Evolutionary conservation across 2,888 invertebrate species (phyloP), one percentile per base, ranked within the genome.

Genomic region (Synanthedon andrenaeformis): DNA sequence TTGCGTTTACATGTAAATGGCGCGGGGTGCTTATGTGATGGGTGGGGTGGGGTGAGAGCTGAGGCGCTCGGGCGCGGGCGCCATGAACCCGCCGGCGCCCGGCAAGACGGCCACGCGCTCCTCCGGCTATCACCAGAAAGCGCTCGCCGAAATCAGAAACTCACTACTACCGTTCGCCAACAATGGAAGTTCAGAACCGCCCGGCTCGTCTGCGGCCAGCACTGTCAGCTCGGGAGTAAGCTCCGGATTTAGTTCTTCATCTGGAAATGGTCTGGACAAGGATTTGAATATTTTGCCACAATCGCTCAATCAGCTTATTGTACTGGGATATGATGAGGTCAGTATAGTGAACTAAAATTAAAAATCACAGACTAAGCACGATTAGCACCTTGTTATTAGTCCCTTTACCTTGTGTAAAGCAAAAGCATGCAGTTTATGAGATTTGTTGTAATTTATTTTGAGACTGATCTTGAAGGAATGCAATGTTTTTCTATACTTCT

Each of bases 51-150:
- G 88, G 85, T 88, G 85, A 86, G 79, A 75, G 69, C 77, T 79
- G 79, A 78, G 81, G 83, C 81, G 88, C 89, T 87, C 88, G 79
- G 82, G 80, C 80, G 79, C 76, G 79, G 83, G 89, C 88, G 89
- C 84, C 82, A 90, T 90, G 90, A 90, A 90, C 88, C 89, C 89
- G 80, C 89, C 89, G 82, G 89, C 89, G 81, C 87, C 88, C 84
- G 85, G 85, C 82, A 88, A 88, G 81, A 82, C 91, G 86, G 90
- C 90, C 84, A 90, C 91, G 88, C 91, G 92, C 86, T 90, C 90
- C 77, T 90, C 92, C 88, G 93, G 93, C 87, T 95, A 95, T 85
- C 93, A 93, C 85, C 93, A 94, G 83, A 94, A 94, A 88, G 95
- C 95, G 75, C 90, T 95, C 82, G 94, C 93, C 83, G 93, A 94